These are phyloP conservation scores for Melanostigma gelatinosum DNA, from an alignment of 2,113 vertebrate genomes.

Conservation along the genomic window DNA sequence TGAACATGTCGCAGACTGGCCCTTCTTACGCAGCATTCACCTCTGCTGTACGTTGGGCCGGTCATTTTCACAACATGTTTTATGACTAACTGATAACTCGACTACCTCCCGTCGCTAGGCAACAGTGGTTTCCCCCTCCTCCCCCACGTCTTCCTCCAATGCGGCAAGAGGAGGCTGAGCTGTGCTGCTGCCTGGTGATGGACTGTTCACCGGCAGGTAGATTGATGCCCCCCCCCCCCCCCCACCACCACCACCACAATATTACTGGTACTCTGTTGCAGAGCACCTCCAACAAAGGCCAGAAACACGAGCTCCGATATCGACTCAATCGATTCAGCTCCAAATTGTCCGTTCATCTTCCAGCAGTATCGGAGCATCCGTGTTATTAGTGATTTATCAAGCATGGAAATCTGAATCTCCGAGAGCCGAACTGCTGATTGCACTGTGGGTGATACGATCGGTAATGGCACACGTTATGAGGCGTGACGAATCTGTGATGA, in stretches of 20 bases:
- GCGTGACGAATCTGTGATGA: constrained; percentile 36
- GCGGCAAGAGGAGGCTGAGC: constrained; percentile 65
- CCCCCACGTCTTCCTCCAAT: constrained; percentile 62
- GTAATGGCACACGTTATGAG: constrained; percentile 35
- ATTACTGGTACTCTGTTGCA: not conserved
- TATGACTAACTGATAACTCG: constrained; percentile 58
- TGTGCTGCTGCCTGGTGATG: constrained; percentile 42
- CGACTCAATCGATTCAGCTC: not conserved
- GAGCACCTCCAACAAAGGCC: not conserved
- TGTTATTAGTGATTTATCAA: constrained; percentile 9
- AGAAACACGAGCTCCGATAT: constrained; percentile 13
- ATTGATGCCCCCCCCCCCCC: constrained; percentile 30
- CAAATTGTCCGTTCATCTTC: not conserved
- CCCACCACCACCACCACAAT: not conserved
- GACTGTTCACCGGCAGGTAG: constrained; percentile 40
- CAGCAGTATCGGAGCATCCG: constrained; percentile 9
- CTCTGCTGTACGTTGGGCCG: constrained; percentile 20
- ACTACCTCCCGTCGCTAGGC: constrained; percentile 78
- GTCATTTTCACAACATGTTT: constrained; percentile 59
- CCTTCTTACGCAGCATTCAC: constrained; percentile 27
- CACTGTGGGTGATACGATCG: constrained; percentile 45
- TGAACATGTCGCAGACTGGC: not conserved
- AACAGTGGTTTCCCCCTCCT: constrained; percentile 63
- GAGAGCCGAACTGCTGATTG: constrained; percentile 49
- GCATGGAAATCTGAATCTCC: constrained; percentile 17